phyloP scores from a whole-genome alignment of 2,113 vertebrate species.

The Misgurnus mizolepis region DNA sequence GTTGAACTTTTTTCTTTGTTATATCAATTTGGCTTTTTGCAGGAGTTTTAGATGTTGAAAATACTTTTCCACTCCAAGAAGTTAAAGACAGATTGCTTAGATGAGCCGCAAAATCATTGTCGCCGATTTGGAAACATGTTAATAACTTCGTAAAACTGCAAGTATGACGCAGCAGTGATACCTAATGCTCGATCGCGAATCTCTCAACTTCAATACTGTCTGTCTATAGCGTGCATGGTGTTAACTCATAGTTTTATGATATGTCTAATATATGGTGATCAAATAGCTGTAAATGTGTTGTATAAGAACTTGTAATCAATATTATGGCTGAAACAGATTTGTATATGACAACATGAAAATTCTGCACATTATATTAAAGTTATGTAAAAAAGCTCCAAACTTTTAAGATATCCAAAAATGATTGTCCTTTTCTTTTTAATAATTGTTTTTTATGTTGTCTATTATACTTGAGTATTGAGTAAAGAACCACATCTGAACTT shows the following conservation, averaged over 20 bases:
- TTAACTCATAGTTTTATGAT: conserved; percentile 20
- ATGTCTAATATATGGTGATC: conserved; percentile 29
- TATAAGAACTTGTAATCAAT: conserved; percentile 49
- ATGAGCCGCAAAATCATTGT: conserved; percentile 3
- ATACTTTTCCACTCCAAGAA: conserved; percentile 30
- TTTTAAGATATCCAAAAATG: conserved; percentile 49
- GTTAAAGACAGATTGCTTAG: conserved; percentile 10
- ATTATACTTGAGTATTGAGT: conserved; percentile 53
- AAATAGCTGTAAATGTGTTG: conserved; percentile 57
- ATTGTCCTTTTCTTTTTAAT: conserved; percentile 36
- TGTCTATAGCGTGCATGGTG: background rate
- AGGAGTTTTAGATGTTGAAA: background rate
- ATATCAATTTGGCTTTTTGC: background rate
- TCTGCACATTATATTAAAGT: background rate
- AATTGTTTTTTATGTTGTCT: conserved; percentile 58
- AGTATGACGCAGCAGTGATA: conserved; percentile 12
- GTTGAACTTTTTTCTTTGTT: background rate
- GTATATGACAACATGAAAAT: conserved; percentile 59
- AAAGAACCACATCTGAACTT: conserved; percentile 51
- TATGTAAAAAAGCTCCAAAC: conserved; percentile 32
- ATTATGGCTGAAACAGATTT: conserved; percentile 40
- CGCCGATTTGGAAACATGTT: background rate
- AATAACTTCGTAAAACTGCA: background rate
- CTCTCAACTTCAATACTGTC: conserved; percentile 3
- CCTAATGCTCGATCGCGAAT: conserved; percentile 13